A percentile compares a stretch with the other conserved stretches of the same genome.
Conservation (phyloP, 1,140 invertebrate genomes). For the Panagrolaimus sp. region DNA sequence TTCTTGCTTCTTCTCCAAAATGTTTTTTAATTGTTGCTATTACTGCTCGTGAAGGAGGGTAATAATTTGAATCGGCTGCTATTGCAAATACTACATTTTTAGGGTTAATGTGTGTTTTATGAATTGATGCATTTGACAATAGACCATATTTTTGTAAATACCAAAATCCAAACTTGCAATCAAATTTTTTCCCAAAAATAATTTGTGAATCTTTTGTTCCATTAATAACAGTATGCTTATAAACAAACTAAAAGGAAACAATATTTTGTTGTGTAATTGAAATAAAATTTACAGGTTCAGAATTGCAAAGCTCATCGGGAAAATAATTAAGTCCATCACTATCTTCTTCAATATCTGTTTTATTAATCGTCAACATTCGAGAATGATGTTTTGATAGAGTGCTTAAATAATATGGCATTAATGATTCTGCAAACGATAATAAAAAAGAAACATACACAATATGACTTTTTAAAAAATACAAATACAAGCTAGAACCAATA, state of each 20-base stretch:
- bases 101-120: neutral
- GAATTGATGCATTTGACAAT: neutral
- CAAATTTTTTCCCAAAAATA: neutral
- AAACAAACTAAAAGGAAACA: neutral
- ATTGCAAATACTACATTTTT: neutral
- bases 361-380: too few species aligned
- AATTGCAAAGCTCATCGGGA: too few species aligned
- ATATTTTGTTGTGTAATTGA: too few species aligned
- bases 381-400: too few species aligned
- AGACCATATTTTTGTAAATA: neutral
- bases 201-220: neutral
- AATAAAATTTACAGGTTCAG: too few species aligned
- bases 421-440: too few species aligned
- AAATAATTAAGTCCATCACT: too few species aligned
- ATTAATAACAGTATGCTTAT: neutral
- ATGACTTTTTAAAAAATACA: too few species aligned
- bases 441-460: too few species aligned
- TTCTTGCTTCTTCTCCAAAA: neutral
- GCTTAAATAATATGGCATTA: too few species aligned
- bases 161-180: neutral
- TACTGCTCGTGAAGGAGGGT: neutral
- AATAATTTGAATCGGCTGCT: neutral
- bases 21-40: neutral
- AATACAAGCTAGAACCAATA: too few species aligned
- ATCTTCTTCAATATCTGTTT: too few species aligned